Evolutionary conservation across 2,797 vertebrate species (phyloP).

Genomic region (Kryptolebias ocellatus): DNA sequence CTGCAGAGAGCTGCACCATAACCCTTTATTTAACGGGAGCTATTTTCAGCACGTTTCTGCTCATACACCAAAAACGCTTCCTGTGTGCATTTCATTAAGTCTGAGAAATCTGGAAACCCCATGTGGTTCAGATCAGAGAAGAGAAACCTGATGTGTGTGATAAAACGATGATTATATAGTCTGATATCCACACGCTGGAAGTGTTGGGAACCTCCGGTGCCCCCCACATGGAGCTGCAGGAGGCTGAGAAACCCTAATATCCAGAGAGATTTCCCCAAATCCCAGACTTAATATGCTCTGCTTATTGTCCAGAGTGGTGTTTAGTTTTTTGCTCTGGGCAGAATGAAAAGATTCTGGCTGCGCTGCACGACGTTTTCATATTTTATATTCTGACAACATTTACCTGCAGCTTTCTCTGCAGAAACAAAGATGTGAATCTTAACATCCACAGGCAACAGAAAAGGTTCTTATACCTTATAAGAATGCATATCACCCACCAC

Average conservation of each 20-base stretch:
- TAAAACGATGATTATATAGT: constrained; percentile 20
- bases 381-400: constrained; percentile 8
- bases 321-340: constrained; percentile 35
- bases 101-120: constrained; percentile 14
- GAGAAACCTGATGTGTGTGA: neutral
- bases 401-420: neutral
- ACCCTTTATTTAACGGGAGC: constrained; percentile 38
- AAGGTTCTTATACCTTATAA: no score
- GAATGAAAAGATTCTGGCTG: constrained; percentile 19
- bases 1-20: constrained; percentile 8
- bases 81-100: constrained; percentile 10
- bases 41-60: constrained; percentile 13
- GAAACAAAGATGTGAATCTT: neutral
- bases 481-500: no score
- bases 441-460: no score
- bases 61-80: neutral
- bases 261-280: constrained; percentile 50
- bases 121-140: constrained; percentile 9
- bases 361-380: neutral
- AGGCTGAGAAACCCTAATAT: constrained; percentile 43
- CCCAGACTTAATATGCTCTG: constrained; percentile 51
- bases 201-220: constrained; percentile 11
- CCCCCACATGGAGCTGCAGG: constrained; percentile 21
- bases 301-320: constrained; percentile 34
- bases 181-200: constrained; percentile 17